These are phyloP conservation scores for Isichthys henryi DNA, from an alignment of 2,113 vertebrate genomes.

Conservation along the genomic window DNA sequence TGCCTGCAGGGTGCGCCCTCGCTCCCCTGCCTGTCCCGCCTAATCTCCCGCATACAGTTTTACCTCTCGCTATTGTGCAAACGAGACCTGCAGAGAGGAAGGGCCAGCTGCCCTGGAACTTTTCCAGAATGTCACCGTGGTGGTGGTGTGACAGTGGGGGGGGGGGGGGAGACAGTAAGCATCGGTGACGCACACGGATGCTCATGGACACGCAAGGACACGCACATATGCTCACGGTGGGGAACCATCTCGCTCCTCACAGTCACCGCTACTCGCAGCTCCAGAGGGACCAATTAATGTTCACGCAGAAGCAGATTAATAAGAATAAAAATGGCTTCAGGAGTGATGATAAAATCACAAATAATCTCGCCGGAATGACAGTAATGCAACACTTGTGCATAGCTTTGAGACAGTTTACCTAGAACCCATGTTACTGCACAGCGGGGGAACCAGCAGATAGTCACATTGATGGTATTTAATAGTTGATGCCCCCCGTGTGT, in stretches of 20 bases:
- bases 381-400: neutral
- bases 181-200: constrained; percentile 33
- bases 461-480: neutral
- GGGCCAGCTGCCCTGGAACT: constrained; percentile 50
- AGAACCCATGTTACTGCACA: neutral
- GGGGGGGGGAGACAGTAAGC: constrained; percentile 28
- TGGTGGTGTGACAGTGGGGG: constrained; percentile 54
- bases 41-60: neutral
- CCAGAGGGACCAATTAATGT: constrained; percentile 28
- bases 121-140: constrained; percentile 51
- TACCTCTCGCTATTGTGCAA: constrained; percentile 70
- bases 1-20: neutral
- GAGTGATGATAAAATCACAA: constrained; percentile 32
- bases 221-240: constrained; percentile 3
- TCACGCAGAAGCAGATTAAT: constrained; percentile 26
- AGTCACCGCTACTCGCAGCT: neutral
- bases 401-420: neutral
- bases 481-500: neutral
- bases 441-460: neutral
- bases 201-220: neutral
- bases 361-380: neutral
- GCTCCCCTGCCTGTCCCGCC: neutral
- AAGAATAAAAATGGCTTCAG: constrained; percentile 21
- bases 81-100: constrained; percentile 54
- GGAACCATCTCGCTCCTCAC: neutral